Conservation (phyloP, 1,140 invertebrate species). For the Chelonus insularis region DNA sequence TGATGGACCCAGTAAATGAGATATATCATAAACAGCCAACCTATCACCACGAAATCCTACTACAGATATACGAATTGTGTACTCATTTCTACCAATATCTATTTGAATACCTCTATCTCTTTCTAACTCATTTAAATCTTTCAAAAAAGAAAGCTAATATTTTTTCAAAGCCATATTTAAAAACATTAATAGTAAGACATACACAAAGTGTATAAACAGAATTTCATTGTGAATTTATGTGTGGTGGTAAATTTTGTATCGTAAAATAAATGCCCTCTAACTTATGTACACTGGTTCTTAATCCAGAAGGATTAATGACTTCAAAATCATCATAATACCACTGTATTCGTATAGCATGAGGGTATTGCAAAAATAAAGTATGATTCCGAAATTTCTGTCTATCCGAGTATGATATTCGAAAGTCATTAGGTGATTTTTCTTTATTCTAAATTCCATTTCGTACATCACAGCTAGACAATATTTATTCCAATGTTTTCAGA, state of each 20-base stretch:
- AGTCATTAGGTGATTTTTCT: background rate
- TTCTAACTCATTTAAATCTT: constrained; percentile 24
- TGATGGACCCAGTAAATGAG: constrained; percentile 24
- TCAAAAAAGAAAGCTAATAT: constrained; percentile 14
- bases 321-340: constrained; percentile 29
- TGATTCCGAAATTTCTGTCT: background rate
- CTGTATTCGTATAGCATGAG: constrained; percentile 6
- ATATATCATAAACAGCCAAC: constrained; percentile 30
- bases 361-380: background rate
- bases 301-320: constrained; percentile 14
- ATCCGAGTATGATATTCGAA: background rate
- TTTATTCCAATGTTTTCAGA: background rate
- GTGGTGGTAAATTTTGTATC: constrained; percentile 15
- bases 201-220: constrained; percentile 9
- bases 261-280: constrained; percentile 19
- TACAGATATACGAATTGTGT: background rate
- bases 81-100: background rate
- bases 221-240: constrained; percentile 12
- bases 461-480: constrained; percentile 2
- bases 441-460: background rate
- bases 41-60: constrained; percentile 28
- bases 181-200: constrained; percentile 10
- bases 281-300: constrained; percentile 19
- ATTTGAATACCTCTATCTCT: constrained; percentile 4
- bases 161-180: constrained; percentile 17